Percentiles rank a stretch among this genome's conserved stretches.
These are phyloP conservation scores for Lordiphosa clarofinis DNA, from an alignment of 1,140 invertebrate genomes.

Conservation along the genomic window DNA sequence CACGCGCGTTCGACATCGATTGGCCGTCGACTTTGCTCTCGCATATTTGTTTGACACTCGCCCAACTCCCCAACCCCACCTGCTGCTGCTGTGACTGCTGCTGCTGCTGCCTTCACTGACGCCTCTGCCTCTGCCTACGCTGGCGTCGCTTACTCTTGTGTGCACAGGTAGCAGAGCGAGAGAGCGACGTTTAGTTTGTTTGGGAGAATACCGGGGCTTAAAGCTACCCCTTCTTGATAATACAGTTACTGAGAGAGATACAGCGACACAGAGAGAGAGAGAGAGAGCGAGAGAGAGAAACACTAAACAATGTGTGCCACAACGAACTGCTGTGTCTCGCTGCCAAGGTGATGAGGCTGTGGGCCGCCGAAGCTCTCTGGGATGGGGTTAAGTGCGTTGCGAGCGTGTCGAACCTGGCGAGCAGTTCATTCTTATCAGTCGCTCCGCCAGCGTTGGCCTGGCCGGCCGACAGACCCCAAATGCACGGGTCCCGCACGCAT, in stretches of 20 bases:
- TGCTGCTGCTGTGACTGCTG: slow-evolving; percentile 33
- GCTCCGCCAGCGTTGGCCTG: slow-evolving; percentile 46
- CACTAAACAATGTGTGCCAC: slow-evolving; percentile 47
- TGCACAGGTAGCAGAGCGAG: slow-evolving; percentile 52
- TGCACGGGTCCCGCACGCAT: not conserved
- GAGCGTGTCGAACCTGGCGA: slow-evolving; percentile 26
- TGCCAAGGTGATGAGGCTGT: slow-evolving; percentile 35
- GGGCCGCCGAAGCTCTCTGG: slow-evolving; percentile 15
- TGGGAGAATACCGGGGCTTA: not conserved
- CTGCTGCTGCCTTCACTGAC: slow-evolving; percentile 15
- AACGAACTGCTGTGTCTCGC: slow-evolving; percentile 10
- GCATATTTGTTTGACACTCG: slow-evolving; percentile 50
- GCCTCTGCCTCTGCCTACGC: slow-evolving; percentile 29
- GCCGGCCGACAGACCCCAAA: slow-evolving; percentile 25
- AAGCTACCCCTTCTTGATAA: slow-evolving; percentile 22
- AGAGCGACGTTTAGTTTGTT: slow-evolving; percentile 9
- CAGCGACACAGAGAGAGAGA: not conserved
- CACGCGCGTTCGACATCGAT: slow-evolving; percentile 71
- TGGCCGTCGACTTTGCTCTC: slow-evolving; percentile 62
- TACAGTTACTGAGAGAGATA: slow-evolving; percentile 6
- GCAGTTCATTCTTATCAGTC: slow-evolving; percentile 56
- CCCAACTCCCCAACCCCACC: slow-evolving; percentile 12
- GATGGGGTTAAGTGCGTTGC: slow-evolving; percentile 46
- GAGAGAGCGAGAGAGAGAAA: not conserved
- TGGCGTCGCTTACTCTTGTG: slow-evolving; percentile 20